Percentiles rank a stretch among this genome's conserved stretches.
phyloP scores from a whole-genome alignment of 2,888 invertebrate species.

The Eristalis pertinax region DNA sequence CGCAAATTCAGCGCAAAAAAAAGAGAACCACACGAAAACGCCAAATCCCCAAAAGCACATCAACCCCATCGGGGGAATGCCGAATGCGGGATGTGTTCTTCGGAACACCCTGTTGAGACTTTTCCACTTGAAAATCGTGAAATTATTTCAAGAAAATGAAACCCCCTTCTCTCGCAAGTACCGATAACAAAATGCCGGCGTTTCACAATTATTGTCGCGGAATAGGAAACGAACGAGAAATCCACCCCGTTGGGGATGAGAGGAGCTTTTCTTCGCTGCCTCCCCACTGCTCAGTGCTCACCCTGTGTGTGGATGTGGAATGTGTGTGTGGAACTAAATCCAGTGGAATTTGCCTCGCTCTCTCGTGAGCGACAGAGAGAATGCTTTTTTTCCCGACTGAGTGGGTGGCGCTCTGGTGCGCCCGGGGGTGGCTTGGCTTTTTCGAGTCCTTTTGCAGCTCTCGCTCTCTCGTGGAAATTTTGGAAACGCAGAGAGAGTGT shows the following conservation, averaged over 20 bases:
- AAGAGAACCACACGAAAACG: neutral
- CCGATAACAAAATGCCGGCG: conserved; percentile 62
- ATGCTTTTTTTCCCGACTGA: neutral
- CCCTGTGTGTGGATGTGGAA: too few relatives aligned
- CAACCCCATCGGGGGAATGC: neutral
- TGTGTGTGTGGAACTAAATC: neutral
- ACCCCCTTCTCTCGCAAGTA: conserved; percentile 16
- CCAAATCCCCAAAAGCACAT: neutral
- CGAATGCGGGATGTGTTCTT: neutral
- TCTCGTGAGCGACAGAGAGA: neutral
- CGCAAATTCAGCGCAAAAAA: conserved; percentile 5
- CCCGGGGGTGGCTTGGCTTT: neutral
- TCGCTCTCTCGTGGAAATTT: conserved; percentile 22
- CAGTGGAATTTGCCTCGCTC: neutral
- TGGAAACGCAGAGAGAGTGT: conserved; percentile 5
- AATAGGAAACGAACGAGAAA: neutral
- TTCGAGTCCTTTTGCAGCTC: neutral
- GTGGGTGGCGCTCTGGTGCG: neutral
- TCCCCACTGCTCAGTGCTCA: neutral
- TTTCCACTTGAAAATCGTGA: neutral
- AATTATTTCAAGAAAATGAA: conserved; percentile 13
- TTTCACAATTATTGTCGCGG: conserved; percentile 57
- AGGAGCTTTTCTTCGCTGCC: neutral
- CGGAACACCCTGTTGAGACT: conserved; percentile 6
- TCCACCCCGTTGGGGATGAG: neutral